Percentiles rank a stretch among this genome's conserved stretches.
These are phyloP conservation scores for Leptinotarsa defecta DNA, from an alignment of 1,140 invertebrate species.

Conservation along the genomic window DNA sequence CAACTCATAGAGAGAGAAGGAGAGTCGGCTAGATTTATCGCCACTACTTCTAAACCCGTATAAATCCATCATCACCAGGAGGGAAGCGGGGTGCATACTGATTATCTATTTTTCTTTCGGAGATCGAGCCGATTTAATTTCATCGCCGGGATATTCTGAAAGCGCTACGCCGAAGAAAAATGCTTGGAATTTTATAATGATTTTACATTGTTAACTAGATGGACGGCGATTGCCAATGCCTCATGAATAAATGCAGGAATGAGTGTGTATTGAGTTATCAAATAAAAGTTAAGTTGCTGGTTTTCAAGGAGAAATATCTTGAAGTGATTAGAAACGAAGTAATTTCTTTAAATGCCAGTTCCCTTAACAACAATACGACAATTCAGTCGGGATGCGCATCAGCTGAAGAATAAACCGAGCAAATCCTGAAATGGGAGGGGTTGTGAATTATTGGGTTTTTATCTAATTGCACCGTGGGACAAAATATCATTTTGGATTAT, in stretches of 20 bases:
- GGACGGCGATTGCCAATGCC: neutral
- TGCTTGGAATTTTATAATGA: constrained; percentile 27
- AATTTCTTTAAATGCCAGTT: too few species aligned
- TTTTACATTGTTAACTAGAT: constrained; percentile 15
- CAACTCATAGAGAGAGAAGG: constrained; percentile 29
- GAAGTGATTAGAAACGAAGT: too few species aligned
- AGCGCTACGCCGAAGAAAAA: constrained; percentile 11
- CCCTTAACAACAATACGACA: too few species aligned
- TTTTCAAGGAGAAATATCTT: neutral
- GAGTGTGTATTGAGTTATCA: constrained; percentile 20
- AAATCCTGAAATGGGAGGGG: too few species aligned
- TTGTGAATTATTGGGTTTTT: too few species aligned
- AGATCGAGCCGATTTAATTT: constrained; percentile 23
- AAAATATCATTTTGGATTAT: too few species aligned
- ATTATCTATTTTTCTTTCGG: constrained; percentile 31
- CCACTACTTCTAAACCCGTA: constrained; percentile 29
- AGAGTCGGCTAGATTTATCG: constrained; percentile 38
- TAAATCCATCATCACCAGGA: constrained; percentile 34
- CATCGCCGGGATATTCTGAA: constrained; percentile 17
- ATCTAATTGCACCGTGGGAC: too few species aligned
- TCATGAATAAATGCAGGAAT: constrained; percentile 19
- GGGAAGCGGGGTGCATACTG: constrained; percentile 34
- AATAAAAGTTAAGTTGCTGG: neutral
- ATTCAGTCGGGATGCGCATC: too few species aligned
- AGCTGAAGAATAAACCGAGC: too few species aligned